phyloP scores from a whole-genome alignment of 2,888 invertebrate genomes.

The Lamellibrachia satsuma region DNA sequence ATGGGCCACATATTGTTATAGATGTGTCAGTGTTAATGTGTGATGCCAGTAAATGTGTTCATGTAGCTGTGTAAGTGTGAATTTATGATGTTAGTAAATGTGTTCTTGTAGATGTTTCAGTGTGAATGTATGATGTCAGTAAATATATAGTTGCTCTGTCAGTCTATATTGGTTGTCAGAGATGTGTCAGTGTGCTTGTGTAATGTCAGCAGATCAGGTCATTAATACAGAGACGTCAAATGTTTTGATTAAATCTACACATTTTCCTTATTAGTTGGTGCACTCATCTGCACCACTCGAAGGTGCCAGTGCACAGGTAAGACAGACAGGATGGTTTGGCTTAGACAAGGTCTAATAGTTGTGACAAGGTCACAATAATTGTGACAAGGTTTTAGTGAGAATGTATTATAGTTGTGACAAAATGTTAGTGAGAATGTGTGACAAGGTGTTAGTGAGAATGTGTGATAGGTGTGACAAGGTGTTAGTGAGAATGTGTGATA shows the following conservation, averaged over 20 bases:
- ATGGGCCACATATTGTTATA: too few relatives aligned
- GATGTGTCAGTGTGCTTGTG: background rate
- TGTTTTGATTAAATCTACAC: background rate
- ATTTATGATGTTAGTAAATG: too few relatives aligned
- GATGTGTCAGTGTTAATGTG: background rate
- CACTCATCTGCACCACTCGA: background rate
- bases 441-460: background rate
- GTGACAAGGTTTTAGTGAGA: too few relatives aligned
- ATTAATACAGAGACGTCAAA: background rate
- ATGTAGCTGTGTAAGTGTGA: too few relatives aligned
- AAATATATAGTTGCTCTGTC: background rate
- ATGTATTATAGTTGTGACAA: background rate
- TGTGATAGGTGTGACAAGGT: background rate
- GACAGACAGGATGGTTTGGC: background rate
- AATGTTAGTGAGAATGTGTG: background rate
- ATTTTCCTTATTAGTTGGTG: background rate
- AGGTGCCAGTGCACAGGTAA: background rate
- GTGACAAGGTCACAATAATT: too few relatives aligned
- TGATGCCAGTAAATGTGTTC: too few relatives aligned
- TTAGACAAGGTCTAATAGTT: background rate
- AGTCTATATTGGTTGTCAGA: background rate
- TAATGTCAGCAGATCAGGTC: too few relatives aligned
- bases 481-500: too few relatives aligned
- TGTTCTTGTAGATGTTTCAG: too few relatives aligned
- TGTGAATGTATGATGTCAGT: background rate